phyloP scores from a whole-genome alignment of 2,113 vertebrate genomes.

The Forbesichthys papilliferus region DNA sequence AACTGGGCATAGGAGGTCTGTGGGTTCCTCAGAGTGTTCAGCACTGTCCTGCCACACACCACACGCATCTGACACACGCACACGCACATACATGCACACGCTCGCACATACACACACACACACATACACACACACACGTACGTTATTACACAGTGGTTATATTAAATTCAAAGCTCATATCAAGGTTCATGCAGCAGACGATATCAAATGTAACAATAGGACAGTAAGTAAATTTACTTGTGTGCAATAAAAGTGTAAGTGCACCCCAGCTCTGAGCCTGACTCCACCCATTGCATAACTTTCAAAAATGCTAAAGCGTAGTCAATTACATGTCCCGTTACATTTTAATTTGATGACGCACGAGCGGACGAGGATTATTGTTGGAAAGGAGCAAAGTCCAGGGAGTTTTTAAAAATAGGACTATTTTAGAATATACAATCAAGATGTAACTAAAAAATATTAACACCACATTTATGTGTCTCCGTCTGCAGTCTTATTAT shows the following conservation, averaged over 20 bases:
- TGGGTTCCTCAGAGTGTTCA: conserved; percentile 77
- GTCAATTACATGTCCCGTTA: too few relatives aligned
- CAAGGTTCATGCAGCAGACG: conserved; percentile 26
- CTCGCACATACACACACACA: conserved; percentile 14
- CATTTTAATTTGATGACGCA: too few relatives aligned
- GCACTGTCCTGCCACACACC: conserved; percentile 68
- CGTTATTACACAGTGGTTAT: conserved; percentile 16
- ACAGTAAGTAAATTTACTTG: not conserved
- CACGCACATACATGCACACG: conserved; percentile 20
- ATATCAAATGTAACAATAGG: not conserved
- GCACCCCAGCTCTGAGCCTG: too few relatives aligned
- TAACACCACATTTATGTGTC: too few relatives aligned
- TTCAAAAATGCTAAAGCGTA: too few relatives aligned
- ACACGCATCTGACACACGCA: conserved; percentile 67
- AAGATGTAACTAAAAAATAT: too few relatives aligned
- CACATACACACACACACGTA: not conserved
- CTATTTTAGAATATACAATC: too few relatives aligned
- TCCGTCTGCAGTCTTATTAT: too few relatives aligned
- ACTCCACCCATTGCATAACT: too few relatives aligned
- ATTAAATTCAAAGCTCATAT: conserved; percentile 15
- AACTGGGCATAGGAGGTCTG: conserved; percentile 80
- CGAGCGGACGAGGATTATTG: too few relatives aligned
- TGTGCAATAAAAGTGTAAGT: not conserved
- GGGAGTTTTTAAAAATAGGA: too few relatives aligned
- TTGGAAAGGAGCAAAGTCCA: too few relatives aligned